These are phyloP conservation scores for Alexandromys fortis DNA, from an alignment of 2,113 vertebrate species.

Conservation along the genomic window DNA sequence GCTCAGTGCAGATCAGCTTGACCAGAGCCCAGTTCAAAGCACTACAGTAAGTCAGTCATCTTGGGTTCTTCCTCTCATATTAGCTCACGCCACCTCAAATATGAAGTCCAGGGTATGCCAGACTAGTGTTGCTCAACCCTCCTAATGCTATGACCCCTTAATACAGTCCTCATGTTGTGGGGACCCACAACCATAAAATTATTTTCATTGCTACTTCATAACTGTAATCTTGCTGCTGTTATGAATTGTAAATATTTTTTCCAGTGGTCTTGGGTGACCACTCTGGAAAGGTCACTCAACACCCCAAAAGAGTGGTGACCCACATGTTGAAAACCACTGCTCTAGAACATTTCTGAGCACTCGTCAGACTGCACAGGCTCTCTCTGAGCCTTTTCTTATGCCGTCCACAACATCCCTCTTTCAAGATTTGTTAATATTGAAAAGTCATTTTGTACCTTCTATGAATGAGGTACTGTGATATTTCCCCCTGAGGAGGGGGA, in stretches of 20 bases:
- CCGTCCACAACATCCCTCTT: background rate
- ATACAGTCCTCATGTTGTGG: background rate
- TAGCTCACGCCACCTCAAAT: fast-evolving
- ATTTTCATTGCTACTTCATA: background rate
- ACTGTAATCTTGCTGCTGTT: background rate
- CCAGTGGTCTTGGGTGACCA: background rate
- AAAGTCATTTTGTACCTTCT: background rate
- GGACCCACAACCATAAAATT: background rate
- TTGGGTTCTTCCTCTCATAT: background rate
- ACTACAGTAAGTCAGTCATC: background rate
- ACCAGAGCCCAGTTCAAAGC: background rate
- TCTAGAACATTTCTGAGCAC: background rate
- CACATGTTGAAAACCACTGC: background rate
- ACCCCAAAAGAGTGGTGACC: background rate
- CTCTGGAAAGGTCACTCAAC: background rate
- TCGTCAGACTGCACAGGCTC: background rate
- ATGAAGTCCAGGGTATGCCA: background rate
- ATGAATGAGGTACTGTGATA: background rate
- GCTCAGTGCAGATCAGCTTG: background rate
- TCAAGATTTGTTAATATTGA: background rate
- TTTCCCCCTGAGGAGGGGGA: background rate
- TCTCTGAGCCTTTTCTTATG: background rate
- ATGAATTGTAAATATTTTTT: background rate
- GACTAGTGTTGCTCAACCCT: background rate
- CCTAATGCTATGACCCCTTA: background rate